Conservation (phyloP, 2,888 invertebrate genomes). For the Andrena haemorrhoa region DNA sequence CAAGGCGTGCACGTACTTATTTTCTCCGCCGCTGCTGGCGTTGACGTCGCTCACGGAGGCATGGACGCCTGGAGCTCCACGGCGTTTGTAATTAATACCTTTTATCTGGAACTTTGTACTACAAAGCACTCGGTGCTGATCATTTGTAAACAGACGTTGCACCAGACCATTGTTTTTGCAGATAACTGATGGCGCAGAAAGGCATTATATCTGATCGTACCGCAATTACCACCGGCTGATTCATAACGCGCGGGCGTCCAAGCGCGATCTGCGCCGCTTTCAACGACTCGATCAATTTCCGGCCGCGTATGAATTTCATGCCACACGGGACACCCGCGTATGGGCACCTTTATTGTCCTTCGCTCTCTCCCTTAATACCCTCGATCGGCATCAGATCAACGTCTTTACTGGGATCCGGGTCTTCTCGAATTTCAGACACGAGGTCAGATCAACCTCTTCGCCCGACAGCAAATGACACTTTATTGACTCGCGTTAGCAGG, state of each 20-base stretch:
- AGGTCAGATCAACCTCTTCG: slow-evolving; percentile 10
- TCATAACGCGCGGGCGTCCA: slow-evolving; percentile 59
- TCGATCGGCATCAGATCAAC: slow-evolving; percentile 31
- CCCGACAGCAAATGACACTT: neutral
- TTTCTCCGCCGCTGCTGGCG: slow-evolving; percentile 15
- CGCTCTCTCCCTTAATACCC: neutral
- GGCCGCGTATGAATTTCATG: slow-evolving; percentile 16
- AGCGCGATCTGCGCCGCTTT: slow-evolving; percentile 34
- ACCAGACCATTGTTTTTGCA: slow-evolving; percentile 63
- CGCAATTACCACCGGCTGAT: slow-evolving; percentile 66
- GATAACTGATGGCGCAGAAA: slow-evolving; percentile 62
- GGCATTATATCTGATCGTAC: slow-evolving; percentile 64
- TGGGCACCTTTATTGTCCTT: slow-evolving; percentile 9
- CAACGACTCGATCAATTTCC: slow-evolving; percentile 47
- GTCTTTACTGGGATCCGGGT: slow-evolving; percentile 36
- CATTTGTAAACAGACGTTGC: slow-evolving; percentile 61
- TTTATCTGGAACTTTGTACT: slow-evolving; percentile 23
- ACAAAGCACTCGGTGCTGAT: slow-evolving; percentile 4
- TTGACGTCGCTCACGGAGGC: slow-evolving; percentile 17
- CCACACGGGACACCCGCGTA: neutral
- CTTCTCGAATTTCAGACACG: slow-evolving; percentile 26
- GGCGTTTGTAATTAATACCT: slow-evolving; percentile 32
- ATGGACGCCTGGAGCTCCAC: slow-evolving; percentile 32
- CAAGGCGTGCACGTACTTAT: slow-evolving; percentile 11
- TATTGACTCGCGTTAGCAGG: slow-evolving; percentile 6